These are phyloP conservation scores for Microtus montanus DNA, from an alignment of 2,113 vertebrate genomes.

Conservation along the genomic window DNA sequence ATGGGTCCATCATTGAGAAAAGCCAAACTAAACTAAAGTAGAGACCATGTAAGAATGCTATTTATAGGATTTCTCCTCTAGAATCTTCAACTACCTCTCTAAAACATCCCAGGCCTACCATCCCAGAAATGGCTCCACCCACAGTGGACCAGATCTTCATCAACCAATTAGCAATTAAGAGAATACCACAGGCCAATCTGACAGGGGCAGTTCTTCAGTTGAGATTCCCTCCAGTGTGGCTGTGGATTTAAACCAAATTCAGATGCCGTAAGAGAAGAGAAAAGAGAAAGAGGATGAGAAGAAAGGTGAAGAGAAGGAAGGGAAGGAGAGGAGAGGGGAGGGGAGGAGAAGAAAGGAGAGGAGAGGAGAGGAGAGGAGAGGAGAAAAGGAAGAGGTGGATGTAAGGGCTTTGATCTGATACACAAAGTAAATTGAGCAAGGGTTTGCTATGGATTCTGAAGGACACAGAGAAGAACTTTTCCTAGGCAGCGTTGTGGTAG, in stretches of 20 bases:
- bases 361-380: accelerated
- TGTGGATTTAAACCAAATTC: not conserved
- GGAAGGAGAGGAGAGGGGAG: not conserved
- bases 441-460: not conserved
- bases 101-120: not conserved
- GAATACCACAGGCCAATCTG: not conserved
- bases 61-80: not conserved
- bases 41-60: not conserved
- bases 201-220: not conserved
- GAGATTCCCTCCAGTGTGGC: not conserved
- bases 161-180: not conserved
- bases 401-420: not conserved
- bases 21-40: not conserved
- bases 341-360: not conserved
- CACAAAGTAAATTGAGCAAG: not conserved
- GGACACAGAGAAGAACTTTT: not conserved
- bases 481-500: not conserved
- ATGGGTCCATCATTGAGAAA: not conserved
- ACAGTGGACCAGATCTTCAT: not conserved
- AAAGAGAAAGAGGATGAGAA: not conserved
- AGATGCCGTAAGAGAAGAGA: not conserved
- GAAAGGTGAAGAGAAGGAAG: not conserved
- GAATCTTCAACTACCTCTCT: not conserved
- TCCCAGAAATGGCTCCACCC: not conserved
- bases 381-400: not conserved